Conservation (phyloP, 1,140 invertebrate species). For the Hycleus cichorii region DNA sequence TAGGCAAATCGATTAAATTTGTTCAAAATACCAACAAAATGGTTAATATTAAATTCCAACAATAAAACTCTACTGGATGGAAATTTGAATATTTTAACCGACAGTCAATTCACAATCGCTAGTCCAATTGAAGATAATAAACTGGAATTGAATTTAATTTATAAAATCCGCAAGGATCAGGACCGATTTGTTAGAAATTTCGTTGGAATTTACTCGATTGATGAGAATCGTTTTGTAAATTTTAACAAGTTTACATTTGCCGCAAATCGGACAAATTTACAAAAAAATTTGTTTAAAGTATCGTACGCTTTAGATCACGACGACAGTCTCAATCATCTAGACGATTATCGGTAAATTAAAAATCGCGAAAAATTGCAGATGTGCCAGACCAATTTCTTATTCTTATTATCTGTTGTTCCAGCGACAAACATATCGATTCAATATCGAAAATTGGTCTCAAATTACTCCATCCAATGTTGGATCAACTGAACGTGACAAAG, state of each 20-base stretch:
- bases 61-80: neutral
- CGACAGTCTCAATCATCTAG: neutral
- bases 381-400: too few species aligned
- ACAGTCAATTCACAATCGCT: conserved; percentile 1
- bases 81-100: neutral
- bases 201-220: too few species aligned
- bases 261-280: neutral
- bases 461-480: too few species aligned
- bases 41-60: neutral
- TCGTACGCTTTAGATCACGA: neutral
- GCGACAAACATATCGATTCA: too few species aligned
- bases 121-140: neutral
- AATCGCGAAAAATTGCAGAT: too few species aligned
- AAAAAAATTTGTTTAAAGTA: neutral
- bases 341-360: neutral
- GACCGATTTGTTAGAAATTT: neutral
- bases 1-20: neutral
- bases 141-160: neutral
- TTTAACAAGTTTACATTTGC: neutral
- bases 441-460: too few species aligned
- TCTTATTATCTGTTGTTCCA: too few species aligned
- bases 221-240: neutral
- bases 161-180: neutral
- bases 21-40: neutral
- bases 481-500: too few species aligned